Base-by-base conservation (phyloP, 2,113 vertebrate genomes). In the Lophura nycthemera region DNA sequence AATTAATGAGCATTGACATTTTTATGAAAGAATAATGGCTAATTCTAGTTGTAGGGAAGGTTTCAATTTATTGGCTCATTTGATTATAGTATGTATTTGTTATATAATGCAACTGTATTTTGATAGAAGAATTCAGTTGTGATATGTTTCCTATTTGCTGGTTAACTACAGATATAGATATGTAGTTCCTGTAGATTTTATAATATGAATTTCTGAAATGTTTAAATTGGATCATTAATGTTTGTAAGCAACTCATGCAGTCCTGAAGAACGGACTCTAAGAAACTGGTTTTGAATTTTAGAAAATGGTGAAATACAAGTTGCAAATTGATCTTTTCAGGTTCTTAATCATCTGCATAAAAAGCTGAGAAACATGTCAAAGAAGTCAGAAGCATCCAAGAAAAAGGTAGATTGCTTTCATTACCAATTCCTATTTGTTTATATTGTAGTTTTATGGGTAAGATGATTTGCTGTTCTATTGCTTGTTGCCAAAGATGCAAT, bases 381-480 rank as follows among this genome's bases (percentile, higher is more conserved):
- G 98, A 99, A 99, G 96, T 99, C 99, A 77, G 99, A 99, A 96
- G 98, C 98, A 6, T 99, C 99, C 34, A 99, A 99, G 98, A 99
- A 99, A 97, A 99, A 99, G 98, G 99, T 99, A 98, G 85, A 34
- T 19, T 80, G 13, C 30, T 86, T 87, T 93, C 60, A n/a, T 66
- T 86, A 54, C 34, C 25, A n/a, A 42, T 70, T 50, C 17, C n/a
- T 60, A 18, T 40, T 76, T 42, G 11, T 54, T 48, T 75, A 36
- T 52, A 18, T 56, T 86, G 90, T 47, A 88, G 42, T 32, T 90
- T 75, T 83, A 50, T 42, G 24, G 4, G 19, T 77, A 47, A 80
- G 34, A 6, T 79, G 13, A 81, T 78, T 88, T 70, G 22, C 3
- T 86, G 21, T 61, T 60, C 50, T 56, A 34, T 52, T 86, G 40